These are phyloP conservation scores for Caenorhabditis macrosperma DNA, from an alignment of 2,888 invertebrate species.

Conservation along the genomic window DNA sequence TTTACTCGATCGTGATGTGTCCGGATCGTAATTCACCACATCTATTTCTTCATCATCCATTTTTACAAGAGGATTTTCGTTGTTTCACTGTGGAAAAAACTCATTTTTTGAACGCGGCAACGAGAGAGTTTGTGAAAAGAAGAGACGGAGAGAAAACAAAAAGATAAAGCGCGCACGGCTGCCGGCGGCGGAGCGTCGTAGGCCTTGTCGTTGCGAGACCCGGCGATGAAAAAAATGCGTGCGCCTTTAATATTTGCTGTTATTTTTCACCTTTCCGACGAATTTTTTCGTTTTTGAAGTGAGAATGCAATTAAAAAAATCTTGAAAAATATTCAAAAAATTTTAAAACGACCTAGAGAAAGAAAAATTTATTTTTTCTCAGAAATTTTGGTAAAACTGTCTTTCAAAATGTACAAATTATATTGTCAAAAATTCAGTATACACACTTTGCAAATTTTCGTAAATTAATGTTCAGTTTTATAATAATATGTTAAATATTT, in stretches of 20 bases:
- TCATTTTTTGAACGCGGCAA: constrained; percentile 8
- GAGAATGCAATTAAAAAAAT: background rate
- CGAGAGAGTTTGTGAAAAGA: constrained; percentile 5
- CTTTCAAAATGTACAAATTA: no score
- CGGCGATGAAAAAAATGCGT: background rate
- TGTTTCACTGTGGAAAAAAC: background rate
- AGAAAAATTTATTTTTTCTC: no score
- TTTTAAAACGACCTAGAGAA: no score
- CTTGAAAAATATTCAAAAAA: no score
- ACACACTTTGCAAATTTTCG: background rate
- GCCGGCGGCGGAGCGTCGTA: constrained; percentile 36
- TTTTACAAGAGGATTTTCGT: background rate
- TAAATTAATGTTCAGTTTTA: background rate
- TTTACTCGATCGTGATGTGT: background rate
- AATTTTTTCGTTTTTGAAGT: background rate
- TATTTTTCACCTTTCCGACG: background rate
- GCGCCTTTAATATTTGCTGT: constrained; percentile 43
- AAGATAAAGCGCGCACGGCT: constrained; percentile 8
- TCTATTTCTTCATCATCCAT: constrained; percentile 47
- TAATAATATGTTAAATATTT: background rate
- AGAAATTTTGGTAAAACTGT: no score
- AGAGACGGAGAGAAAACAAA: constrained; percentile 23
- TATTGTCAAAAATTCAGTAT: background rate
- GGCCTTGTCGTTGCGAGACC: constrained; percentile 44
- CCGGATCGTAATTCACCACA: constrained; percentile 25